Conservation (phyloP, 92 coral and sea anemone genomes). For the Epizoanthus ramosus region DNA sequence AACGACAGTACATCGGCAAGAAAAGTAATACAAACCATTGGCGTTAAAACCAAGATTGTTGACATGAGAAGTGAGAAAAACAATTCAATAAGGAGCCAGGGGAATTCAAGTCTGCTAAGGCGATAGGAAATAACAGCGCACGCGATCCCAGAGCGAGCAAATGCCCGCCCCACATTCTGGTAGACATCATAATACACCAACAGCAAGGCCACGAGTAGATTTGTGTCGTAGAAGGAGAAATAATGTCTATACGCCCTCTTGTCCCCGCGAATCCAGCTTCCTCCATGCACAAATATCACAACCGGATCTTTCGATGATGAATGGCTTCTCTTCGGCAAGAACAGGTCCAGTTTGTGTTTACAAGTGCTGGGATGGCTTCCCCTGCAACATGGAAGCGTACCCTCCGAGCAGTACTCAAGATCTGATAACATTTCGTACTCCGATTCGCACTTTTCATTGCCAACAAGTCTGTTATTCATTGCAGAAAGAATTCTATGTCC, state of each 20-base stretch:
- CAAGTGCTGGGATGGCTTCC: not conserved
- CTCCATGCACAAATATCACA: conserved; percentile 72
- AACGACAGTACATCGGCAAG: not conserved
- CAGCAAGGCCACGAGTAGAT: conserved; percentile 54
- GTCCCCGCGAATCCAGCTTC: conserved; percentile 74
- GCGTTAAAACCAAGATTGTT: conserved; percentile 44
- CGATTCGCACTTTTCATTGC: not conserved
- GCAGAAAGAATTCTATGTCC: not conserved
- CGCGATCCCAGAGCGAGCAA: conserved; percentile 64
- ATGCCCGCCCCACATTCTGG: conserved; percentile 68
- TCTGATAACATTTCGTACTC: not conserved
- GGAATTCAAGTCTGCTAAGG: conserved; percentile 63
- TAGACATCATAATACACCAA: conserved; percentile 56
- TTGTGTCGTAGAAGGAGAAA: conserved; percentile 61
- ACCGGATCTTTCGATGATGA: conserved; percentile 34
- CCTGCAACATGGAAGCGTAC: not conserved
- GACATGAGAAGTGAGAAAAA: conserved; percentile 49
- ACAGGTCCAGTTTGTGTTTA: conserved; percentile 63
- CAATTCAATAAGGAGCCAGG: conserved; percentile 49
- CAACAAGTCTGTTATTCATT: not conserved
- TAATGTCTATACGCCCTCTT: conserved; percentile 49
- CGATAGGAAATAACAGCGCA: conserved; percentile 79
- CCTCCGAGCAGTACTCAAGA: conserved; percentile 15
- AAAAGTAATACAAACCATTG: conserved; percentile 41
- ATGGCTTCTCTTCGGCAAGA: conserved; percentile 42